Evolutionary conservation across 2,888 invertebrate genomes (phyloP).

Genomic region (Itoplectis maculator): DNA sequence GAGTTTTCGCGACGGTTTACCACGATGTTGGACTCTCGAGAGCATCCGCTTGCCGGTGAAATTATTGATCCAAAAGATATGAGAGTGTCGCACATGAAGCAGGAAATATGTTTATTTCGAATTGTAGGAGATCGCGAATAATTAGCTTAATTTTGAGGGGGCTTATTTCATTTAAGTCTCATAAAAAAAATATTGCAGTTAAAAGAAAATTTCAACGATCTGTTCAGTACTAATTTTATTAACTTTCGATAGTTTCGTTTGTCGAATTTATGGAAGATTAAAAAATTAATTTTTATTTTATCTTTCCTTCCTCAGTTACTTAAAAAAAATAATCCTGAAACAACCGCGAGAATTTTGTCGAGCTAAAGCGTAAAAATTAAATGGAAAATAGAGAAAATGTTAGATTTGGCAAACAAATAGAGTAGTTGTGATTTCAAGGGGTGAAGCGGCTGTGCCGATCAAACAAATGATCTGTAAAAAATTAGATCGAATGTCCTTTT

Average conservation of each 20-base stretch:
- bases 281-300: neutral
- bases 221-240: neutral
- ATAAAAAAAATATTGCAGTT: neutral
- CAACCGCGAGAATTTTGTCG: neutral
- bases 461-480: conserved; percentile 20
- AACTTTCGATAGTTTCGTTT: neutral
- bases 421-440: neutral
- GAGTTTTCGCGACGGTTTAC: neutral
- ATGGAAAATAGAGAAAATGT: neutral
- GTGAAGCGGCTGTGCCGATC: neutral
- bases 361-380: neutral
- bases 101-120: neutral
- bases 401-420: neutral
- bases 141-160: no score
- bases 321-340: neutral
- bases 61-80: neutral
- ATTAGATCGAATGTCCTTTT: conserved; percentile 42
- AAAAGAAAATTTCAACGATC: no score
- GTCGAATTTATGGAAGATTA: neutral
- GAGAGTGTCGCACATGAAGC: neutral
- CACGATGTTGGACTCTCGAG: neutral
- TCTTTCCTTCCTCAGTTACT: neutral
- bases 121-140: neutral
- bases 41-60: neutral
- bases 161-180: neutral